A percentile compares a stretch with the other conserved stretches of the same genome.
Evolutionary conservation across 2,888 invertebrate genomes (phyloP).

Genomic region (Emmelina monodactyla): DNA sequence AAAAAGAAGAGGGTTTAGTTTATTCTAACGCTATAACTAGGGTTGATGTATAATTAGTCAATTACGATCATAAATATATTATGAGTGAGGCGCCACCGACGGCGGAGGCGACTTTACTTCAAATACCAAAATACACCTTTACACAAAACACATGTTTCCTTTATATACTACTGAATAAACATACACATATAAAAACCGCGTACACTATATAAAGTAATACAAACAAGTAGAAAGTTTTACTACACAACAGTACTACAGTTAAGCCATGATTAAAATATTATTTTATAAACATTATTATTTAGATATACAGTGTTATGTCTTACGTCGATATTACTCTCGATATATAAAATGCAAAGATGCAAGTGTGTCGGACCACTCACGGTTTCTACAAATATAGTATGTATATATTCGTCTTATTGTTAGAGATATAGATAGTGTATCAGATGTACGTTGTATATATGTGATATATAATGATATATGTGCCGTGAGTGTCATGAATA

Average conservation of each 20-base stretch:
- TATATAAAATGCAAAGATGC: conserved; percentile 41
- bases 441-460: background rate
- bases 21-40: conserved; percentile 58
- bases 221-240: conserved; percentile 62
- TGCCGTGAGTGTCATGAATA: conserved; percentile 6
- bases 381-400: conserved; percentile 18
- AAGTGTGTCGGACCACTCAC: conserved; percentile 27
- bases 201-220: conserved; percentile 64
- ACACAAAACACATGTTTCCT: conserved; percentile 56
- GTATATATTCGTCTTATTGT: too few relatives aligned
- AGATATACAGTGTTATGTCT: conserved; percentile 57
- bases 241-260: conserved; percentile 63
- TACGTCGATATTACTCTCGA: conserved; percentile 46
- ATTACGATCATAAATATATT: conserved; percentile 66
- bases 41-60: conserved; percentile 65
- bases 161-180: conserved; percentile 63
- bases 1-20: conserved; percentile 39
- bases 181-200: conserved; percentile 66
- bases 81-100: conserved; percentile 25
- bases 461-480: background rate
- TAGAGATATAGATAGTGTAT: conserved; percentile 2
- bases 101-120: conserved; percentile 27
- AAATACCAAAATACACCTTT: conserved; percentile 62
- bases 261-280: conserved; percentile 63
- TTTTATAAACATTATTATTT: conserved; percentile 53